phyloP scores from a whole-genome alignment of 2,888 invertebrate genomes.

The Ischnura elegans region DNA sequence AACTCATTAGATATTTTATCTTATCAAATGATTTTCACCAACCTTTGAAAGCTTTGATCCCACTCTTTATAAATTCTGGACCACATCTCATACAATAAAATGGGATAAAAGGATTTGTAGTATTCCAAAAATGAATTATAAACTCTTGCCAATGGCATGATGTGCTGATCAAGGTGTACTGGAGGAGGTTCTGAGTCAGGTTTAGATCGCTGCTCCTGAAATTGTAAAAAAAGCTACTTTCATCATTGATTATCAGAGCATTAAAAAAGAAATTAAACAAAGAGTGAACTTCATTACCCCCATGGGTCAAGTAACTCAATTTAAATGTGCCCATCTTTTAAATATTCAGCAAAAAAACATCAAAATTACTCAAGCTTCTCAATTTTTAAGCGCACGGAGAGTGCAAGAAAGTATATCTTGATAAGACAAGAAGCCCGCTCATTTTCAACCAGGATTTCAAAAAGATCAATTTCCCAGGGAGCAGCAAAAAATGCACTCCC shows the following conservation, averaged over 20 bases:
- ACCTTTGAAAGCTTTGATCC: constrained; percentile 73
- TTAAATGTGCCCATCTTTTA: no score
- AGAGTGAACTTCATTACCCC: no score
- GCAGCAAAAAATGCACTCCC: no score
- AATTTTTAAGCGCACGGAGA: no score
- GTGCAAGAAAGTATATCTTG: no score
- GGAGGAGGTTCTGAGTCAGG: constrained; percentile 79
- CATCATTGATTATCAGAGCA: constrained; percentile 33
- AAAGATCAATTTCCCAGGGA: no score
- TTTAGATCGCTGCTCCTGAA: constrained; percentile 78
- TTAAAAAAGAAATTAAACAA: no score
- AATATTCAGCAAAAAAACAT: no score
- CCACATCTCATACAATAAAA: constrained; percentile 84
- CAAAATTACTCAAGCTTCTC: no score
- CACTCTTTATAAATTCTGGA: constrained; percentile 76
- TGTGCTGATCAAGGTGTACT: constrained; percentile 77
- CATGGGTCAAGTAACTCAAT: no score
- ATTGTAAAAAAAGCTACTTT: constrained; percentile 63
- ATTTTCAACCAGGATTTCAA: no score
- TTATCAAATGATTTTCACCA: not conserved
- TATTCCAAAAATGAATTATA: constrained; percentile 83
- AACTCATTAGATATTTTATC: not conserved
- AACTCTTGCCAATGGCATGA: constrained; percentile 79
- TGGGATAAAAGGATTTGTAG: constrained; percentile 80
- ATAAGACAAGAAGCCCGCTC: no score